Evolutionary conservation across 2,113 vertebrate genomes (phyloP).

Genomic region (Tychaedon coryphoeus): DNA sequence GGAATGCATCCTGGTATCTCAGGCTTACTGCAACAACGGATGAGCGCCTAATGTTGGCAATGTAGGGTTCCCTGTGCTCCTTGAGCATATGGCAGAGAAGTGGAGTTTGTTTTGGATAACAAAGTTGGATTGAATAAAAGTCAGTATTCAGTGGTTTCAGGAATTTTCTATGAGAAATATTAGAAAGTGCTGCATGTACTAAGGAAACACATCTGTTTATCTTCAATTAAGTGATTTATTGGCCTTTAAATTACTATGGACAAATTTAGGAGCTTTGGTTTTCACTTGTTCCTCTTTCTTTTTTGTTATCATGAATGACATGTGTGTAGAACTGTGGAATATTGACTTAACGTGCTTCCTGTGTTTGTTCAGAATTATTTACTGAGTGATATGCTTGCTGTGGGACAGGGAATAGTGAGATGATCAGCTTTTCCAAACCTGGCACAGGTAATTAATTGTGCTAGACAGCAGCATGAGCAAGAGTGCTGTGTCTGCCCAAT

Average conservation of each 20-base stretch:
- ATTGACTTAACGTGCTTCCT: background rate
- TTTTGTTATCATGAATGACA: background rate
- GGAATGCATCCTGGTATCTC: slow-evolving; percentile 2
- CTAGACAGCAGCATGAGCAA: background rate
- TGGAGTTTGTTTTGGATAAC: slow-evolving; percentile 14
- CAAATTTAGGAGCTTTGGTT: background rate
- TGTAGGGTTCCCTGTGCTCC: slow-evolving; percentile 30
- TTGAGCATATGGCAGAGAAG: slow-evolving; percentile 43
- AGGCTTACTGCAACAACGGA: background rate
- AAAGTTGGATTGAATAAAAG: background rate
- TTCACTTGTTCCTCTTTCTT: background rate
- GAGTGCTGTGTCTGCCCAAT: background rate
- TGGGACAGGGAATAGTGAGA: background rate
- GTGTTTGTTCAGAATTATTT: slow-evolving; percentile 6
- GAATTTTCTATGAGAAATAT: background rate
- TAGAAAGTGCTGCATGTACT: background rate
- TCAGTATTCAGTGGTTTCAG: background rate
- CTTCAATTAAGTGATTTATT: background rate
- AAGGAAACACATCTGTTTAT: background rate
- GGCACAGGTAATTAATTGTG: background rate
- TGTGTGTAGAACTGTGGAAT: background rate
- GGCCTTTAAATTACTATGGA: background rate
- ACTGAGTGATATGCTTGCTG: background rate
- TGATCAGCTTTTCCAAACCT: background rate
- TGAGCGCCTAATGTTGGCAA: background rate